Evolutionary conservation across 2,113 vertebrate species (phyloP), one percentile per base, ranked within the genome.

Genomic region (Mesitornis unicolor): DNA sequence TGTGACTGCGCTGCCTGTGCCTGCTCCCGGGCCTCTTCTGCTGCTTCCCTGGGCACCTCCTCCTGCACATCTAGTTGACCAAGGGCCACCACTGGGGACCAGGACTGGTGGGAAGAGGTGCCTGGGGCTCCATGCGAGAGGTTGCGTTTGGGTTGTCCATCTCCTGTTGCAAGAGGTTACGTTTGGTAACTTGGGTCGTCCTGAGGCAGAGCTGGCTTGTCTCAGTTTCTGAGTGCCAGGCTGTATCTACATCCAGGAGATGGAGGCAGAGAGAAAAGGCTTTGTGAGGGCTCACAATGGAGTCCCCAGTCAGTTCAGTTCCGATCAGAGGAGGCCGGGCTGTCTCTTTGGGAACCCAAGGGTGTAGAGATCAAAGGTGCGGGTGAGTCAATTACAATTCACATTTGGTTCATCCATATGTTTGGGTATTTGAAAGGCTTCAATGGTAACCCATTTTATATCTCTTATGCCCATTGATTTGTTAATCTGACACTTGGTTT

Each of bases 401-500:
- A 89, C 89, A 74, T 80, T 93, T 95, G 69, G 78, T 85, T 95
- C 90, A 87, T 96, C 96, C 95, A 82, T 95, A 93, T 94, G 95
- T 95, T 95, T 91, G 57, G 29, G 68, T 92, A 36, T 90, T 95
- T 96, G 94, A 94, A 96, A 96, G 69, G 78, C 83, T 94, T 88
- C 92, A 94, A 47, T 95, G 36, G 45, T 73, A 45, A 33, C 53
- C 67, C 60, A 47, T 86, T 93, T 95, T 73, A 75, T 87, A 92
- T 94, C 80, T 95, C 77, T 81, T 95, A 71, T 92, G 80, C 89
- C 77, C 74, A 91, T 94, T 83, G 63, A 95, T 83, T 65, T 97
- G 81, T 94, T 97, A 96, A 97, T 97, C 96, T 97, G 97, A 95
- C 96, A 83, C 96, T 95, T 60, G 63, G 74, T 96, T 94, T 87